phyloP scores from a whole-genome alignment of 1,140 invertebrate genomes.

The Parasteatoda tepidariorum region DNA sequence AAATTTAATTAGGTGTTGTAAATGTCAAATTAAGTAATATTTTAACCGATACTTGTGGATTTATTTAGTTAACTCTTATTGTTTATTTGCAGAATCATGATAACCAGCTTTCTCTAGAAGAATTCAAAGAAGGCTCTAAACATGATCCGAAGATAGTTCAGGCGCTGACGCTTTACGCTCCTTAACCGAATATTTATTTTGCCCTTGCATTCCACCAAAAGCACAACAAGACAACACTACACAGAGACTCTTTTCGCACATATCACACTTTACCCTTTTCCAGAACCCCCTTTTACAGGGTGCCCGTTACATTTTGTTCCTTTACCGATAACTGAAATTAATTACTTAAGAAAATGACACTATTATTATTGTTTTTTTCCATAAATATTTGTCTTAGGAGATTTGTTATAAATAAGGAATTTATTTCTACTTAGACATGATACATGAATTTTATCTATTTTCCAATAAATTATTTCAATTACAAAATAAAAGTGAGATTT shows the following conservation, averaged over 20 bases:
- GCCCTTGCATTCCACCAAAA: slow-evolving; percentile 10
- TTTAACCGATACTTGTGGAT: too few relatives aligned
- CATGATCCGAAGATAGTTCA: slow-evolving; percentile 98
- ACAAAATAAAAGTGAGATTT: too few relatives aligned
- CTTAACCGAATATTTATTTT: slow-evolving; percentile 49
- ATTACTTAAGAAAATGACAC: too few relatives aligned
- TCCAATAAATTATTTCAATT: too few relatives aligned
- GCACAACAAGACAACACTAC: slow-evolving; percentile 46
- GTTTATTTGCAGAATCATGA: slow-evolving; percentile 92
- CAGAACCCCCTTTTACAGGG: background rate
- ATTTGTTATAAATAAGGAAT: too few relatives aligned
- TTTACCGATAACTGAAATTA: background rate
- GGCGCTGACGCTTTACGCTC: slow-evolving; percentile 74
- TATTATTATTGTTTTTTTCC: too few relatives aligned
- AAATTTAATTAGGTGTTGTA: too few relatives aligned
- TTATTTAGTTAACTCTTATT: too few relatives aligned
- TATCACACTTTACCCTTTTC: slow-evolving; percentile 31
- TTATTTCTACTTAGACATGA: too few relatives aligned
- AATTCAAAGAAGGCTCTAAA: slow-evolving; percentile 98
- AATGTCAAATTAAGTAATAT: too few relatives aligned
- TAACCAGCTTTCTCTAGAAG: slow-evolving; percentile 94
- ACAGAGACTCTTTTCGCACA: slow-evolving; percentile 49
- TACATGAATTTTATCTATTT: too few relatives aligned
- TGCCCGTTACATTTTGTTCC: background rate
- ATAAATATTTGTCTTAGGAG: too few relatives aligned